phyloP scores from a whole-genome alignment of 2,113 vertebrate genomes.

The Elgaria multicarinata region DNA sequence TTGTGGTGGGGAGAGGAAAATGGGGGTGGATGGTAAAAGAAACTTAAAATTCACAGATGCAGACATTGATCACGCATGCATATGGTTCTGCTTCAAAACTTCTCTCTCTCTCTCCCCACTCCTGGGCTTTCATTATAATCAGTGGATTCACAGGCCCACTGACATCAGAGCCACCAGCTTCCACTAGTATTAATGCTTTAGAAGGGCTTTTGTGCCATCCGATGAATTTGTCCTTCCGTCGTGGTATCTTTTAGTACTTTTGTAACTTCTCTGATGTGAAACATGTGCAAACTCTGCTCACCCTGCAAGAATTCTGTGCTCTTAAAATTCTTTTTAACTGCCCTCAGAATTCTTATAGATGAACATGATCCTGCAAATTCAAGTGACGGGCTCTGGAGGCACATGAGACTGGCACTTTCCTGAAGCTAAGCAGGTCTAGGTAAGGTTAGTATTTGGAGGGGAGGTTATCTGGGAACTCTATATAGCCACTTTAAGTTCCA shows the following conservation, averaged over 20 bases:
- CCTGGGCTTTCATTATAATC: background rate
- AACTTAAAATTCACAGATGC: background rate
- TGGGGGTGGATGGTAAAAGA: background rate
- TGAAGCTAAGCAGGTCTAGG: too few species aligned
- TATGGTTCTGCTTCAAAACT: background rate
- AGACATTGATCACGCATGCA: background rate
- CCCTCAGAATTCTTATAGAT: background rate
- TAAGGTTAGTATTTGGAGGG: too few species aligned
- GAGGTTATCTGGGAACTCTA: too few species aligned
- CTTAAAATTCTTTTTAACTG: background rate
- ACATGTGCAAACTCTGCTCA: background rate
- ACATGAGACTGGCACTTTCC: too few species aligned
- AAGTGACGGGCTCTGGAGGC: too few species aligned
- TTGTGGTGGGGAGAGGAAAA: background rate
- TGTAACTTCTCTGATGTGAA: background rate
- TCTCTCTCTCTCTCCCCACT: background rate
- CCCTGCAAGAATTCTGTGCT: background rate
- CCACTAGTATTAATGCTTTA: background rate
- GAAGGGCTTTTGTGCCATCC: background rate
- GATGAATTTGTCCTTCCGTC: background rate
- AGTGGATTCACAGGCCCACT: too few species aligned
- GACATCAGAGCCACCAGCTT: too few species aligned
- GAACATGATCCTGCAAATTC: background rate
- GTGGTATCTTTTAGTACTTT: background rate
- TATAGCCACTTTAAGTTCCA: too few species aligned